Conservation (phyloP, 92 coral and sea anemone species). For the Ricordea florida region DNA sequence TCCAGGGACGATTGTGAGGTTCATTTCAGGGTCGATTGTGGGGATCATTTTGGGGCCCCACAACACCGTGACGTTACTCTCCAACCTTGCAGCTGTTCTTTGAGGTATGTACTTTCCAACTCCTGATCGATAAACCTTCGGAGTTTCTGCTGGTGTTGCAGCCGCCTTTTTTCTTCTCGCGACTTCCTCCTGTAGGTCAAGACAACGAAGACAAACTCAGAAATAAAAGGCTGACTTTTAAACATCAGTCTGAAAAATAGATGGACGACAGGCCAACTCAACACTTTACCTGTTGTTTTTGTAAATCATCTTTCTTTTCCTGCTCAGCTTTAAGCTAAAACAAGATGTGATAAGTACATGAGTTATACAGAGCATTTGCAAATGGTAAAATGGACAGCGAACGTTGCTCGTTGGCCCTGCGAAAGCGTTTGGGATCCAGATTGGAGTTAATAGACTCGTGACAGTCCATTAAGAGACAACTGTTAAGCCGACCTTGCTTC, state of each 20-base stretch:
- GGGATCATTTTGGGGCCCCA: neutral
- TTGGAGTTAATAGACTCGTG: no score
- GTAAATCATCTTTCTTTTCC: slow-evolving; percentile 83
- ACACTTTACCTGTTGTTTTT: slow-evolving; percentile 59
- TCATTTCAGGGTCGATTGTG: no score
- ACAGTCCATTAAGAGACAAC: no score
- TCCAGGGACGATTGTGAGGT: no score
- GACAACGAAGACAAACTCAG: neutral
- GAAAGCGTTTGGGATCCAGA: no score
- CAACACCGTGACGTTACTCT: neutral
- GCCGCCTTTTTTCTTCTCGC: slow-evolving; percentile 65
- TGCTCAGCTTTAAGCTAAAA: slow-evolving; percentile 81
- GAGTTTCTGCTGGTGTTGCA: slow-evolving; percentile 71
- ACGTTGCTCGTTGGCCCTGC: no score
- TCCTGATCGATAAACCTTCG: slow-evolving; percentile 92
- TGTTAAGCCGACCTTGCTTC: no score
- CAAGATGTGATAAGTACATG: neutral
- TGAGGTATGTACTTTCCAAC: slow-evolving; percentile 94
- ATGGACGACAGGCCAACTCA: neutral
- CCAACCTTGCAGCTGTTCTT: slow-evolving; percentile 25
- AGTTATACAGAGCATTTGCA: no score
- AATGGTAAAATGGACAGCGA: no score
- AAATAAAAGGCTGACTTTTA: no score
- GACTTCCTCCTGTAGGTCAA: slow-evolving; percentile 69
- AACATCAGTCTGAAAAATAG: no score